Base-by-base conservation (phyloP, 2,888 invertebrate genomes). In the Dynastes maya region DNA sequence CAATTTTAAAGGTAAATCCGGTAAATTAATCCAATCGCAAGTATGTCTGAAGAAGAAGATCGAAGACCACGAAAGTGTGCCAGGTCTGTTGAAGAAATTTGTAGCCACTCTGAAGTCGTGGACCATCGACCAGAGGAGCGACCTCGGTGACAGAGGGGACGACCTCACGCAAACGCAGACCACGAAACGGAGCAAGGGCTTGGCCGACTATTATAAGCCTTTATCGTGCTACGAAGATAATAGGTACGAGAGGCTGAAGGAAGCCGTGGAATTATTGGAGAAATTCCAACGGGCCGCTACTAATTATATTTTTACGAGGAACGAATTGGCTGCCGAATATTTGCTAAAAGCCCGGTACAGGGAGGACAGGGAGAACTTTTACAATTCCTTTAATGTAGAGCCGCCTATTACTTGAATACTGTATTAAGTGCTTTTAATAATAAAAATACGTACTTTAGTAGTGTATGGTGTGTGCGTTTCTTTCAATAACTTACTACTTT, bases 281-380 rank as follows among this genome's bases (percentile, higher is more conserved):
- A 85, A 86, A 27, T 88, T 89, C 81, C 91, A 91, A 84, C 85
- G 86, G 80, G 86, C 88, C 8, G 89, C 89, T 27, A 82, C 84
- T n/a, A 85, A 83, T 70, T 91, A 90, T 80, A 85, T 86, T 77
- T 89, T 89, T 81, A 83, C 84, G 2, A 84, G 83, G 22, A 89
- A 90, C 81, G 89, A 90, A 49, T 81, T 89, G 53, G 90, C 90
- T 0, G 86, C 86, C 82, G 89, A 89, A 80, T 91, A 90, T 85
- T 84, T 91, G 32, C 83, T 91, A 29, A 91, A 91, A 82, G 89
- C 91, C 13, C 86, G 90, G 67, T 91, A 91, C 83, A 86, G 87
- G 64, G 91, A 91, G 80, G 90, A 91, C 64, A 85, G 85, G 76
- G 90, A 90, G 80, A 91, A 91, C 83, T 91, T 90, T 84, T 86